A percentile compares a stretch with the other conserved stretches of the same genome.
Evolutionary conservation across 2,113 vertebrate species (phyloP).

Genomic region (Neodon shergylaensis): DNA sequence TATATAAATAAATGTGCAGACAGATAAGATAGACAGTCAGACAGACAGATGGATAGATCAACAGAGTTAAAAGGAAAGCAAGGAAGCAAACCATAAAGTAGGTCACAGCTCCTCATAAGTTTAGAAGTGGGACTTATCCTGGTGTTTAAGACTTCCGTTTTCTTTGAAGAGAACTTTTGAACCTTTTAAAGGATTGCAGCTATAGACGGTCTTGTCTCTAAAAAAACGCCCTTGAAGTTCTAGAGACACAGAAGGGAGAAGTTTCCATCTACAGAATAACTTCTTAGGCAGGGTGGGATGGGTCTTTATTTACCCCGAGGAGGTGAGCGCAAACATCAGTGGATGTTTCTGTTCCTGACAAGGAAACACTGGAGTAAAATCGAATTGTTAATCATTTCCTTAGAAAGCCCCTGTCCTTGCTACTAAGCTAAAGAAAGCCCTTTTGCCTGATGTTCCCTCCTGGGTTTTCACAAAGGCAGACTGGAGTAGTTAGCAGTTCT

Average conservation of each 20-base stretch:
- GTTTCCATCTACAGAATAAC: neutral
- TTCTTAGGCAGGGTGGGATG: neutral
- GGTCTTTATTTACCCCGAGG: neutral
- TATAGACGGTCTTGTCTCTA: neutral
- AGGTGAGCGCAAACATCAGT: neutral
- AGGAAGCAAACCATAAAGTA: neutral
- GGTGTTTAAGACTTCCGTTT: neutral
- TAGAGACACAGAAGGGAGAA: neutral
- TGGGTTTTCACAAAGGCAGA: neutral
- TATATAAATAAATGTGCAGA: neutral
- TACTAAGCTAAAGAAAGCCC: no score
- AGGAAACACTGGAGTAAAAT: neutral
- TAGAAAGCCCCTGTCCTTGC: neutral
- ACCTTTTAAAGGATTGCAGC: neutral
- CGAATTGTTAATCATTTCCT: neutral
- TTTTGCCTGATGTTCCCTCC: neutral
- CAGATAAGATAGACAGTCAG: neutral
- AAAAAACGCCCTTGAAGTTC: neutral
- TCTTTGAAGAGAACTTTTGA: constrained; percentile 23
- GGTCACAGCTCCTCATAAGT: neutral
- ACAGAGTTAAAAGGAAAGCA: neutral
- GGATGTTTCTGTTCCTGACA: neutral
- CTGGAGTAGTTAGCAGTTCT: neutral
- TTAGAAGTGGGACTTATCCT: neutral
- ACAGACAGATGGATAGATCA: neutral